Evolutionary conservation across 2,888 invertebrate genomes (phyloP).

Genomic region (Agriotes lineatus): DNA sequence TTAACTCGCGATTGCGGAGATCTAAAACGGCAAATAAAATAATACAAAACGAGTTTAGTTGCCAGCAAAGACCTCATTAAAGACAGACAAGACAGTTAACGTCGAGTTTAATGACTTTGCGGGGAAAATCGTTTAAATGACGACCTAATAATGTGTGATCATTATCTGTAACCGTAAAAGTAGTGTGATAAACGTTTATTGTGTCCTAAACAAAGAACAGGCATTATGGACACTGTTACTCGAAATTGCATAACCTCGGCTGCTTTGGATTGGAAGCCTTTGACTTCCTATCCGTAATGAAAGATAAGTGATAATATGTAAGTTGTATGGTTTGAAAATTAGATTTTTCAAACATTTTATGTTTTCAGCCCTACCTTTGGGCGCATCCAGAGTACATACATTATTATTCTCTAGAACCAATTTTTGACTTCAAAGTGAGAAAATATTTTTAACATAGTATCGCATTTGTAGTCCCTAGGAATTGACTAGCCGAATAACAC

Average conservation of each 20-base stretch:
- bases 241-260: too few relatives aligned
- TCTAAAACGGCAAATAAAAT: constrained; percentile 39
- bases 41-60: constrained; percentile 43
- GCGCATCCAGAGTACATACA: too few relatives aligned
- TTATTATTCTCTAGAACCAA: too few relatives aligned
- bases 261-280: too few relatives aligned
- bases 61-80: constrained; percentile 41
- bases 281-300: too few relatives aligned
- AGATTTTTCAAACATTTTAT: too few relatives aligned
- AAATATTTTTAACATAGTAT: neutral
- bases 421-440: too few relatives aligned
- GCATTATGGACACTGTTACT: constrained; percentile 29
- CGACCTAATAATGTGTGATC: constrained; percentile 47
- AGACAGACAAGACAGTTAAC: constrained; percentile 45
- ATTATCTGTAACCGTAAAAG: constrained; percentile 45
- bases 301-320: too few relatives aligned
- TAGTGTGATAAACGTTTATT: constrained; percentile 45
- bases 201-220: constrained; percentile 38
- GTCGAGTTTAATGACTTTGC: constrained; percentile 43
- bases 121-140: constrained; percentile 46
- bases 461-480: constrained; percentile 6
- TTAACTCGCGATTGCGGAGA: constrained; percentile 35
- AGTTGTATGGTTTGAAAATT: too few relatives aligned
- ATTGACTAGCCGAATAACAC: neutral
- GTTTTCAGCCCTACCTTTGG: too few relatives aligned